A percentile compares a stretch with the other conserved stretches of the same genome.
These are phyloP conservation scores for Pelobates fuscus DNA, from an alignment of 2,113 vertebrate genomes.

Conservation along the genomic window DNA sequence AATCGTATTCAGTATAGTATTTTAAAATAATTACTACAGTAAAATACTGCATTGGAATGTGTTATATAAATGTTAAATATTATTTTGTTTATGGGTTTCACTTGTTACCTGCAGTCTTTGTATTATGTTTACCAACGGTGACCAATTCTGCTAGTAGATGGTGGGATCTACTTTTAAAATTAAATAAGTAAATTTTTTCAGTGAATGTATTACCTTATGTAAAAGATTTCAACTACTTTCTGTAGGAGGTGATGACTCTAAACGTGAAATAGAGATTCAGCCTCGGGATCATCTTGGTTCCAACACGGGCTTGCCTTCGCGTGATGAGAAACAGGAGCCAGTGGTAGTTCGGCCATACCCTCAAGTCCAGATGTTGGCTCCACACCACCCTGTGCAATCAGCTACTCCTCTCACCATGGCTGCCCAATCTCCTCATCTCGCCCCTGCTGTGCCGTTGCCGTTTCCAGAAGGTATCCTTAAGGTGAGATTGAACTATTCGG, in stretches of 20 bases:
- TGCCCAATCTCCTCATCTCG: slow-evolving; percentile 81
- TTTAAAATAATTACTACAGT: no score
- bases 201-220: no score
- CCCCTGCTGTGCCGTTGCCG: slow-evolving; percentile 81
- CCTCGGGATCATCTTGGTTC: slow-evolving; percentile 77
- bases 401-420: slow-evolving; percentile 82
- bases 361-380: slow-evolving; percentile 82
- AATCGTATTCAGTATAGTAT: no score
- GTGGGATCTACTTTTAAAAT: no score
- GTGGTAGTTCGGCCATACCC: slow-evolving; percentile 95
- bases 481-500: slow-evolving; percentile 65
- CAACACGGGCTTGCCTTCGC: slow-evolving; percentile 70
- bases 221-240: no score
- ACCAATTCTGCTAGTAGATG: no score
- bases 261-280: slow-evolving; percentile 79
- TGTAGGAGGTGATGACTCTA: slow-evolving; percentile 72
- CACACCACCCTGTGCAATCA: slow-evolving; percentile 82
- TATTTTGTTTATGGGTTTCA: no score
- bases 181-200: no score
- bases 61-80: no score
- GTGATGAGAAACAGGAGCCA: slow-evolving; percentile 95
- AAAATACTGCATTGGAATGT: no score
- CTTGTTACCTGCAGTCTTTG: no score
- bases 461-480: slow-evolving; percentile 92
- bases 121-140: no score